Conservation (phyloP, 2,113 vertebrate species). For the Sylvicapra grimmia region DNA sequence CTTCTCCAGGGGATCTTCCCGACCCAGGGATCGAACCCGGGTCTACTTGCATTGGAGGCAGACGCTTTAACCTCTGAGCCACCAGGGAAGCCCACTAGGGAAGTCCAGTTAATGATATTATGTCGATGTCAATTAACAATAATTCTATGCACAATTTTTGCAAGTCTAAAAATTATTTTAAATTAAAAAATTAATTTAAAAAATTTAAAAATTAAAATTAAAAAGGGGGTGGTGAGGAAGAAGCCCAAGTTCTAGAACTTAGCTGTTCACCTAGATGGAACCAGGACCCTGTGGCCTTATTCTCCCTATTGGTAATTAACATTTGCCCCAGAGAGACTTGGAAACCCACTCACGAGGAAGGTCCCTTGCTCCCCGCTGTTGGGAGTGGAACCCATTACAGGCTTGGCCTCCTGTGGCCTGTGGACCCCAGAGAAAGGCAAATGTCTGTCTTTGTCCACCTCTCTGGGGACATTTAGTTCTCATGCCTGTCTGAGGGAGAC, state of each 20-base stretch:
- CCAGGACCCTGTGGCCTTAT: background rate
- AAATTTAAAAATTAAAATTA: background rate
- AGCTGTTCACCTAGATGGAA: background rate
- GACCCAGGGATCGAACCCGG: too few species aligned
- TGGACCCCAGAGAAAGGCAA: background rate
- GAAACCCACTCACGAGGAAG: background rate
- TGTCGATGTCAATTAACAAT: background rate
- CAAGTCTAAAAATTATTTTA: slow-evolving; percentile 3
- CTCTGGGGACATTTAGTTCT: background rate
- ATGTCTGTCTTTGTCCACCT: background rate
- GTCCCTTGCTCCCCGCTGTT: background rate
- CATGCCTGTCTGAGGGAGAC: background rate
- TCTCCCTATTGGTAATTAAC: background rate
- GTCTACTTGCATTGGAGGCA: too few species aligned
- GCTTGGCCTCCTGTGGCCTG: background rate
- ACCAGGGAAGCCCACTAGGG: background rate
- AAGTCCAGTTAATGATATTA: background rate
- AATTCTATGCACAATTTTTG: background rate
- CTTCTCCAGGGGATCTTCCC: too few species aligned
- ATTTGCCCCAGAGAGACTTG: background rate
- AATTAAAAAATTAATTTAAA: background rate
- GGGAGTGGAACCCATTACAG: background rate
- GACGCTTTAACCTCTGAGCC: too few species aligned
- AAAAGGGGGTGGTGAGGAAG: background rate
- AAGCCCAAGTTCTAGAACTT: background rate